Evolutionary conservation across 2,113 vertebrate species (phyloP).

Genomic region (Diadophis punctatus): DNA sequence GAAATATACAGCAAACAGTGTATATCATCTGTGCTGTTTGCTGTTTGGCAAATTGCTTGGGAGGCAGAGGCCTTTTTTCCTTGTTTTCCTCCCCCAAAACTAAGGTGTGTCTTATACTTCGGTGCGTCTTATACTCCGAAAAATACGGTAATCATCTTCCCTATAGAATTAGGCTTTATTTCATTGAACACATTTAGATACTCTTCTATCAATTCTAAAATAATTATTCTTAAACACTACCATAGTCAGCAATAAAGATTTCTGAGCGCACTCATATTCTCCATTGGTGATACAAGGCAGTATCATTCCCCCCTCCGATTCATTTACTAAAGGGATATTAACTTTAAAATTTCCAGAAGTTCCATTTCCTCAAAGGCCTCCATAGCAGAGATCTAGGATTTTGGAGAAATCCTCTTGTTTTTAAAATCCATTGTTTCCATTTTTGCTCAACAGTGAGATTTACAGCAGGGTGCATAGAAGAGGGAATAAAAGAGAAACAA

Average conservation of each 20-base stretch:
- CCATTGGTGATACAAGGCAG: not conserved
- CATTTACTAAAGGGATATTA: not conserved
- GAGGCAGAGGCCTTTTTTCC: too few species aligned
- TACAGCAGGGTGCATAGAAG: not conserved
- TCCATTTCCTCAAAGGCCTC: not conserved
- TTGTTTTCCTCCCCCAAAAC: too few species aligned
- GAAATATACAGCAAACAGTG: too few species aligned
- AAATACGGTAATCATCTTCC: too few species aligned
- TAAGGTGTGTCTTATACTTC: too few species aligned
- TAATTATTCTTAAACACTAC: not conserved
- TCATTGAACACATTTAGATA: not conserved
- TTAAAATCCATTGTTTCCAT: not conserved
- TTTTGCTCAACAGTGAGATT: not conserved
- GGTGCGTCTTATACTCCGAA: too few species aligned
- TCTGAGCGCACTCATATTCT: not conserved
- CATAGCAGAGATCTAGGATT: not conserved
- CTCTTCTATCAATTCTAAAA: not conserved
- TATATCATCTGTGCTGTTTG: too few species aligned
- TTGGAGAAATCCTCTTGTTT: not conserved
- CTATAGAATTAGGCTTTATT: not conserved
- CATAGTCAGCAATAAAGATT: not conserved
- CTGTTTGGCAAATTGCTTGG: too few species aligned
- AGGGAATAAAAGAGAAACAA: not conserved
- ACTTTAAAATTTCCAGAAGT: not conserved
- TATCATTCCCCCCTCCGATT: not conserved